These are phyloP conservation scores for Amphimedon queenslandica DNA, from an alignment of 37 sponge, comb jelly and placozoan species.

Conservation along the genomic window DNA sequence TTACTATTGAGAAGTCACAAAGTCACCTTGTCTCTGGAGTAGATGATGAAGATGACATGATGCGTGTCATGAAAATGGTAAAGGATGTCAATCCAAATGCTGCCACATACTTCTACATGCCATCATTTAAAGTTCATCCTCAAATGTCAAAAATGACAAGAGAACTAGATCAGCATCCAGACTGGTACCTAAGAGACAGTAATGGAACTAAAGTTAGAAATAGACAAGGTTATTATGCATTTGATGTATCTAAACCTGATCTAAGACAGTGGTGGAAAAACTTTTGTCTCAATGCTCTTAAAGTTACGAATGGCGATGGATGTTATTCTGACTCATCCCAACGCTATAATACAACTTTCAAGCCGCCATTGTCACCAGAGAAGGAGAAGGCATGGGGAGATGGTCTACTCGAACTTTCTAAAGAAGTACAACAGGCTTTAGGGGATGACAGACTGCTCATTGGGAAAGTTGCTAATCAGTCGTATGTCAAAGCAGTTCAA, in stretches of 20 bases:
- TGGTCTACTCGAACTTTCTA: slow-evolving; percentile 23
- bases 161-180: slow-evolving; percentile 2
- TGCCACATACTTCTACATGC: no score
- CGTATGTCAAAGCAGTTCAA: no score
- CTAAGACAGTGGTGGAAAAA: slow-evolving; percentile 7
- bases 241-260: no score
- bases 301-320: slow-evolving; percentile 36
- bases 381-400: no score
- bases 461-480: no score
- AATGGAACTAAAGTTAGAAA: no score
- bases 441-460: slow-evolving; percentile 34
- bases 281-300: slow-evolving; percentile 27
- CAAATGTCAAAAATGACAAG: slow-evolving; percentile 8
- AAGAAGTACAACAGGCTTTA: slow-evolving; percentile 28
- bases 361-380: no score
- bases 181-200: no score
- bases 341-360: neutral
- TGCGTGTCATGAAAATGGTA: no score
- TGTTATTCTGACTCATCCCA: slow-evolving; percentile 53
- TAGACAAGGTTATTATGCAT: neutral
- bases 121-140: slow-evolving; percentile 7
- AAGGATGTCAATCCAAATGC: no score
- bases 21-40: neutral
- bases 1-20: slow-evolving; percentile 35
- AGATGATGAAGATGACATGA: no score